A percentile compares a stretch with the other conserved stretches of the same genome.
These are phyloP conservation scores for Hylaeus volcanicus DNA, from an alignment of 1,140 invertebrate species.

Conservation along the genomic window DNA sequence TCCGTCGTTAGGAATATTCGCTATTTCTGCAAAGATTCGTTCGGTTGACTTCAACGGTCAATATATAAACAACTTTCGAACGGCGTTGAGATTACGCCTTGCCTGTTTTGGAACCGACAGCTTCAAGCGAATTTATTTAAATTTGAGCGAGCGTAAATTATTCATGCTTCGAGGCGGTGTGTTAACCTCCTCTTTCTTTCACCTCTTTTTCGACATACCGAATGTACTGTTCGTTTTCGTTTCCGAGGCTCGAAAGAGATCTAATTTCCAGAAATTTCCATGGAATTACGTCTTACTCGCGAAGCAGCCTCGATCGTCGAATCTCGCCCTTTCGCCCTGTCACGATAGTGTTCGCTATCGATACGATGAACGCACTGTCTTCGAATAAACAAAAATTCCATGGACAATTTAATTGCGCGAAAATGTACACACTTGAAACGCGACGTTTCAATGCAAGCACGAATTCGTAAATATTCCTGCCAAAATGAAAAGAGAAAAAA, in stretches of 20 bases:
- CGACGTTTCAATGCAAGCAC: background rate
- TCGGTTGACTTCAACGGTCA: constrained; percentile 40
- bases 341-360: no score
- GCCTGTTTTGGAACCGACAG: constrained; percentile 27
- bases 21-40: constrained; percentile 10
- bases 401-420: background rate
- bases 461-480: constrained; percentile 10
- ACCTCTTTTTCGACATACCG: background rate
- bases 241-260: no score
- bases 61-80: constrained; percentile 65
- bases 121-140: constrained; percentile 63
- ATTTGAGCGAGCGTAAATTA: constrained; percentile 65
- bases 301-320: no score
- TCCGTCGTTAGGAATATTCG: constrained; percentile 18
- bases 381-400: no score
- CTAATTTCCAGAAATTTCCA: background rate
- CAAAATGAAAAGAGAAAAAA: background rate
- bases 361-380: no score
- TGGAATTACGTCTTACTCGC: no score
- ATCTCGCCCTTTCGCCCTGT: no score
- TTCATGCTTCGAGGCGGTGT: constrained; percentile 59
- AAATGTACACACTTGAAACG: background rate
- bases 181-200: constrained; percentile 44
- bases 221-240: background rate
- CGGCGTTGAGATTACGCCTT: constrained; percentile 49